Conservation (phyloP, 2,888 invertebrate genomes). For the Napeogenes inachia region DNA sequence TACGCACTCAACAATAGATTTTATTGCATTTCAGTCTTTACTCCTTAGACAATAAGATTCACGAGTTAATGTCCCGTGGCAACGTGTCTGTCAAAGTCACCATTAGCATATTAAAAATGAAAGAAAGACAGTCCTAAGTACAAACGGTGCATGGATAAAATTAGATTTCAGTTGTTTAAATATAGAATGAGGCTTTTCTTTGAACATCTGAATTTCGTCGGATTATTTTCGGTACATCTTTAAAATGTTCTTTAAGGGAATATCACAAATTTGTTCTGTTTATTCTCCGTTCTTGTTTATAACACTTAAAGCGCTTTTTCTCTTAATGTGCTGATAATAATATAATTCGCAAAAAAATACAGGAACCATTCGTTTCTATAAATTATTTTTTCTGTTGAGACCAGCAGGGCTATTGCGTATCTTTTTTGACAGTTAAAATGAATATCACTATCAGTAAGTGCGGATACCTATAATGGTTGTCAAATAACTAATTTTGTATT, state of each 20-base stretch:
- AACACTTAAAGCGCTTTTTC: not conserved
- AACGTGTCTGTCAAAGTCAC: conserved; percentile 35
- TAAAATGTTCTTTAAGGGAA: not conserved
- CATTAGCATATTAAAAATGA: conserved; percentile 53
- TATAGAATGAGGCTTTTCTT: conserved; percentile 3
- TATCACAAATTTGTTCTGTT: not conserved
- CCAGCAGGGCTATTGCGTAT: too few species aligned
- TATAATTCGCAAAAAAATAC: too few species aligned
- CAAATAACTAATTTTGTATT: too few species aligned
- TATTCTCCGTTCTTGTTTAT: not conserved
- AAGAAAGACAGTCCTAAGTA: conserved; percentile 34
- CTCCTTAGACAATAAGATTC: conserved; percentile 19
- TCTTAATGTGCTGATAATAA: not conserved
- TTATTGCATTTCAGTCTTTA: conserved; percentile 18
- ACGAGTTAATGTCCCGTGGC: conserved; percentile 13
- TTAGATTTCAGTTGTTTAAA: conserved; percentile 8
- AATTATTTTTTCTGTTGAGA: too few species aligned
- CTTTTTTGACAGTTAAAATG: too few species aligned
- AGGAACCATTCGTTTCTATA: too few species aligned
- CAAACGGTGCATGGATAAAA: conserved; percentile 21
- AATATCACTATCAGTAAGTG: too few species aligned
- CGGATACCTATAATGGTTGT: too few species aligned
- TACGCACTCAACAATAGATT: conserved; percentile 22
- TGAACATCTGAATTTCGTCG: not conserved
- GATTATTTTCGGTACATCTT: not conserved